These are phyloP conservation scores for Arrhamphus sclerolepis DNA, from an alignment of 2,797 vertebrate species.

Conservation along the genomic window DNA sequence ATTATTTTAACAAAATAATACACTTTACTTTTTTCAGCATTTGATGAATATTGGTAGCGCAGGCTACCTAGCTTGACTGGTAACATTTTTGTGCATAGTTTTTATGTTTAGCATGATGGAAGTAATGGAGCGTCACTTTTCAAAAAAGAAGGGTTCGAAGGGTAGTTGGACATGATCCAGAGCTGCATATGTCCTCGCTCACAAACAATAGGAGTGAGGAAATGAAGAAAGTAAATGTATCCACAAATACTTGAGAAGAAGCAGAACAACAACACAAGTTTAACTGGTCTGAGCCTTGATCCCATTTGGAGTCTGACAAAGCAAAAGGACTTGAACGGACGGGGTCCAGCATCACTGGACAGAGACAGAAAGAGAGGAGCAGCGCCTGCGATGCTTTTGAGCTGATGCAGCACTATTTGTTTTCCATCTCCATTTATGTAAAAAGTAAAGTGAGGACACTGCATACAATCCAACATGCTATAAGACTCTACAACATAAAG, in stretches of 20 bases:
- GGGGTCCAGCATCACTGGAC: not conserved
- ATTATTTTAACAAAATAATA: too few relatives aligned
- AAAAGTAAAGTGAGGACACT: slow-evolving; percentile 43
- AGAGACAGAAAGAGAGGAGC: slow-evolving; percentile 28
- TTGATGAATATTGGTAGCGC: too few relatives aligned
- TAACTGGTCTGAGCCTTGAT: slow-evolving; percentile 55
- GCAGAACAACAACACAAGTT: slow-evolving; percentile 51
- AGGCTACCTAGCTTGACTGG: too few relatives aligned
- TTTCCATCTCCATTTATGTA: slow-evolving; percentile 43
- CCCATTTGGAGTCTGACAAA: slow-evolving; percentile 56
- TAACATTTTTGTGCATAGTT: too few relatives aligned
- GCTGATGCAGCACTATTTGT: slow-evolving; percentile 61
- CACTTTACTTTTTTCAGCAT: too few relatives aligned
- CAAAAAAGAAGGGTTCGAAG: too few relatives aligned
- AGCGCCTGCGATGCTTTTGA: slow-evolving; percentile 38
- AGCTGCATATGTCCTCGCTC: too few relatives aligned
- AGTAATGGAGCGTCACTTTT: too few relatives aligned
- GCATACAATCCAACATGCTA: not conserved
- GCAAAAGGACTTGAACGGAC: slow-evolving; percentile 61
- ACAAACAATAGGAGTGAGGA: slow-evolving; percentile 30
- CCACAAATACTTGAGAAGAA: slow-evolving; percentile 69
- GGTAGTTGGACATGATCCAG: too few relatives aligned
- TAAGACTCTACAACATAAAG: too few relatives aligned
- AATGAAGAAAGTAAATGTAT: slow-evolving; percentile 55
- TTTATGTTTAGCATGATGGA: too few relatives aligned